Conservation (phyloP, 2,888 invertebrate species). For the Xiphydria camelus region DNA sequence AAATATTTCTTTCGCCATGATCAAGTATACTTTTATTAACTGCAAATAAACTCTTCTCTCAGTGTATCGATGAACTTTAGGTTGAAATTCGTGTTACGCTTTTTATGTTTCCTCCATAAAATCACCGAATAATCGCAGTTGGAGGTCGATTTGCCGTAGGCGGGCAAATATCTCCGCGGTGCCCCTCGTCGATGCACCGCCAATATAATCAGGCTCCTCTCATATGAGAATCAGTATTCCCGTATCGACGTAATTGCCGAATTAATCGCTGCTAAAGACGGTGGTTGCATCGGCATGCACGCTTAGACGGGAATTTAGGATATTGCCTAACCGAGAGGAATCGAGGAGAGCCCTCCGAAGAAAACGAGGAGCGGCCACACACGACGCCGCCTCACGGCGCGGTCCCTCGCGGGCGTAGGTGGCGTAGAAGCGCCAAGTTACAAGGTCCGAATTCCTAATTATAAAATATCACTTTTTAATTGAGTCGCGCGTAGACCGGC, state of each 20-base stretch:
- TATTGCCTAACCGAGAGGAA: constrained; percentile 1
- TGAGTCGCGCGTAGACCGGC: background rate
- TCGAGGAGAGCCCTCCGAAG: background rate
- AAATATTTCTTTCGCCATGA: too few species aligned
- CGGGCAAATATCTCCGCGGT: too few species aligned
- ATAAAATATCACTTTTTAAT: background rate
- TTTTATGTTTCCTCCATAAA: too few species aligned
- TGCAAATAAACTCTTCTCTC: too few species aligned
- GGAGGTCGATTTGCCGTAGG: too few species aligned
- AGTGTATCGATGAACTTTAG: too few species aligned
- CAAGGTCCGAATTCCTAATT: background rate
- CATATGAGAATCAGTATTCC: background rate
- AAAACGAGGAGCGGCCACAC: background rate
- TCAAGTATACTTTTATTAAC: too few species aligned
- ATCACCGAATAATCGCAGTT: too few species aligned
- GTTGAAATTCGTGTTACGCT: too few species aligned
- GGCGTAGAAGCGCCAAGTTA: background rate
- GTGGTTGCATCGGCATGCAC: background rate
- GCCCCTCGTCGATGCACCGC: too few species aligned
- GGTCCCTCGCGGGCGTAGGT: constrained; percentile 1
- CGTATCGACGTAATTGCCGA: background rate
- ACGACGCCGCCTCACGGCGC: background rate
- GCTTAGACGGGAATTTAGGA: background rate
- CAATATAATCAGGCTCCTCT: too few species aligned
- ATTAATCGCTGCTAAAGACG: constrained; percentile 1